These are phyloP conservation scores for Laticauda laticaudata DNA, from an alignment of 2,113 vertebrate species.

Conservation along the genomic window DNA sequence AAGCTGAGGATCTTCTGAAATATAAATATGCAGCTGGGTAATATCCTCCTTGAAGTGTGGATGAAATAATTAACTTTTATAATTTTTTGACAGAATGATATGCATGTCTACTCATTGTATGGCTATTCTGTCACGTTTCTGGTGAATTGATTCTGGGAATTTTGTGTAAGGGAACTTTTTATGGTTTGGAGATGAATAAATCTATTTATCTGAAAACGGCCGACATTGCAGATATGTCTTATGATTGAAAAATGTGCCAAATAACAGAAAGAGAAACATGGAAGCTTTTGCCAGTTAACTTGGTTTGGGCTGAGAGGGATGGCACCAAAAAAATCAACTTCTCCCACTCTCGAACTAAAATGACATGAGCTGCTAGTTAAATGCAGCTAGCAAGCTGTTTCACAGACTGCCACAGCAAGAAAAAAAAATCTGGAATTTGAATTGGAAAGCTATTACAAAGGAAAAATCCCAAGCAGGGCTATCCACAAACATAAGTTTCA, in stretches of 20 bases:
- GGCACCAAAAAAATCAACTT: background rate
- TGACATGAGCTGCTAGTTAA: background rate
- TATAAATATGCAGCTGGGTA: background rate
- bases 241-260: background rate
- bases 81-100: background rate
- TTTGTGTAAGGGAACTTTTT: background rate
- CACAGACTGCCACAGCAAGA: background rate
- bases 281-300: background rate
- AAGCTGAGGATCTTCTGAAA: background rate
- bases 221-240: background rate
- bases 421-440: background rate
- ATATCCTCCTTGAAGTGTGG: background rate
- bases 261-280: background rate
- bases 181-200: background rate
- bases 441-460: background rate
- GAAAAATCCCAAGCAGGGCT: background rate
- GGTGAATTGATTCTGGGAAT: background rate
- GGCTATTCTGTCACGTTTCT: background rate
- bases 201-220: background rate
- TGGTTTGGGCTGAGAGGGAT: background rate
- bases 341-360: background rate
- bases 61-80: background rate
- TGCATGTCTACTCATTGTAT: background rate
- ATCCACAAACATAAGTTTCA: background rate
- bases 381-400: background rate